Base-by-base conservation (phyloP, 2,888 invertebrate genomes). In the Pseudolycoriella hygida region DNA sequence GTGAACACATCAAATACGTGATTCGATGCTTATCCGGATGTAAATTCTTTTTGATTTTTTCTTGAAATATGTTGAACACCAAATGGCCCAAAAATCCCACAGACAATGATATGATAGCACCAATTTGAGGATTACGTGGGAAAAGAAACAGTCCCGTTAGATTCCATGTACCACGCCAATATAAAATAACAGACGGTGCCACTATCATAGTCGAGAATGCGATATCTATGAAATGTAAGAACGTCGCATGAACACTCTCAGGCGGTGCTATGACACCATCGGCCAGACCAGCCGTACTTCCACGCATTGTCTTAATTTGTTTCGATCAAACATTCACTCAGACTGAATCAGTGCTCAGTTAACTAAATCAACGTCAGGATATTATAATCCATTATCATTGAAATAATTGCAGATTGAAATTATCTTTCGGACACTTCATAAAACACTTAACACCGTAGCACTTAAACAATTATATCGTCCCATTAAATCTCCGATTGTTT, bases 131-230 rank as follows among this genome's bases (percentile, higher is more conserved):
- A 47, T 74, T 62, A 1, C 69, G 66, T 1, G 85, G 80, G 52
- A 76, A 73, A 46, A 87, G 70, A 60, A 82, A 77, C 44, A 75
- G 59, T 57, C 77, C 81, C 70, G 84, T 77, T 43, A 88, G 70
- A 40, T 74, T 74, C 87, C 88, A 89, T 41, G 84, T 81, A 51
- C 86, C 83, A 50, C 88, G 73, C 89, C 89, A 88, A 63, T 86
- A 87, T 50, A 79, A 75, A 47, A 89, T 84, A 42, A 88, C 85
- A 46, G 80, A 75, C 11, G 88, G 87, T 2, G 83, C 80, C 15
- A 86, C 77, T 31, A 88, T 69, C 11, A 74, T 57, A 51, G 79
- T 74, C 44, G 86, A 79, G 60, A 88, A 72, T 17, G 80, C 57
- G 31, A 73, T 71, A 62, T 88, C 88, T 50, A 86, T 67, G 52